Percentiles rank a stretch among this genome's conserved stretches.
Evolutionary conservation across 2,888 invertebrate genomes (phyloP).

Genomic region (Mycogona germanica): DNA sequence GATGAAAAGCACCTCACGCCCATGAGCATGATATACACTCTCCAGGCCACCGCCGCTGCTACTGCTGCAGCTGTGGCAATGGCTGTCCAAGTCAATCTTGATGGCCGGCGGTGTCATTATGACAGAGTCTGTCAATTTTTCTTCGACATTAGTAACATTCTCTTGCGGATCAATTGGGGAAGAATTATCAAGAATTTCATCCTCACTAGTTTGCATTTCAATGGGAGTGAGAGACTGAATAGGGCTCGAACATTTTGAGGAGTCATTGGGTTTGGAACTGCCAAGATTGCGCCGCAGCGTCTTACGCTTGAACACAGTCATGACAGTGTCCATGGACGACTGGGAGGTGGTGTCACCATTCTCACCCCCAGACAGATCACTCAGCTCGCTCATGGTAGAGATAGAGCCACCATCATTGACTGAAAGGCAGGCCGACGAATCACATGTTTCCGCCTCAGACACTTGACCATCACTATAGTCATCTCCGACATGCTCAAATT

Average conservation of each 20-base stretch:
- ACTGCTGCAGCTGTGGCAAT: constrained; percentile 8
- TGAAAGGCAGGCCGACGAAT: background rate
- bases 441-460: background rate
- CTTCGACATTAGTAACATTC: too few relatives aligned
- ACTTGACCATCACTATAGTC: background rate
- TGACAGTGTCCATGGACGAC: constrained; percentile 16
- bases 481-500: background rate
- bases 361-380: constrained; percentile 10
- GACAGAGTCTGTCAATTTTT: too few relatives aligned
- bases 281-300: background rate
- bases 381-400: background rate
- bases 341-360: constrained; percentile 15
- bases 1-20: background rate
- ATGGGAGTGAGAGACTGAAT: too few relatives aligned
- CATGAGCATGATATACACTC: constrained; percentile 1
- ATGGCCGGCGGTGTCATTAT: too few relatives aligned
- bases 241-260: too few relatives aligned
- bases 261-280: background rate
- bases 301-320: constrained; percentile 13
- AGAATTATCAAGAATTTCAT: background rate
- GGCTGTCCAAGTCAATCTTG: background rate
- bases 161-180: background rate
- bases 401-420: background rate
- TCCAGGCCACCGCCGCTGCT: background rate
- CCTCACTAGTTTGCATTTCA: too few relatives aligned